Evolutionary conservation across 1,140 invertebrate species (phyloP).

Genomic region (Drosophila teissieri): DNA sequence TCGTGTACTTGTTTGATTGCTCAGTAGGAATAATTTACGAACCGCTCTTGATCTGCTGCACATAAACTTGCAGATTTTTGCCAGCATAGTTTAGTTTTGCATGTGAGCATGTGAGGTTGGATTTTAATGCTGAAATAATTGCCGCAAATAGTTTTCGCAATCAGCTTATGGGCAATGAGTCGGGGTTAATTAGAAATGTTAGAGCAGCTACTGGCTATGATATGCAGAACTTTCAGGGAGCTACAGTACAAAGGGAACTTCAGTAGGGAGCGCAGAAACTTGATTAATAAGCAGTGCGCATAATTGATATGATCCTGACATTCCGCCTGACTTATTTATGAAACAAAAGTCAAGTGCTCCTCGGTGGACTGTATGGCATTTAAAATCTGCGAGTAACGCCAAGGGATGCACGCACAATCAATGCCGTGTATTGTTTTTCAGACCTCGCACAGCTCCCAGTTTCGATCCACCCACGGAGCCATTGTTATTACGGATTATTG

Average conservation of each 20-base stretch:
- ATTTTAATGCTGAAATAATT: constrained; percentile 70
- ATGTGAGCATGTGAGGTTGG: constrained; percentile 60
- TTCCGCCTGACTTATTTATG: constrained; percentile 45
- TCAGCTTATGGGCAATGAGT: constrained; percentile 17
- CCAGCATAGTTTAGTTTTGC: constrained; percentile 47
- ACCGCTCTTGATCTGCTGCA: constrained; percentile 59
- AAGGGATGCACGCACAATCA: constrained; percentile 51
- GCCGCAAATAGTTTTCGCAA: constrained; percentile 60
- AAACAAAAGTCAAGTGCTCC: constrained; percentile 72
- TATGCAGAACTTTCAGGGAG: not conserved
- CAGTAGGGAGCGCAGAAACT: constrained; percentile 22
- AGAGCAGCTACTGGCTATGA: not conserved
- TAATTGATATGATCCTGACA: constrained; percentile 30
- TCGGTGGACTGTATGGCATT: constrained; percentile 51
- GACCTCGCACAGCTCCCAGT: constrained; percentile 1
- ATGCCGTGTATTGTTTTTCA: constrained; percentile 72
- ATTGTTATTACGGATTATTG: constrained; percentile 79
- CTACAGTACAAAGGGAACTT: not conserved
- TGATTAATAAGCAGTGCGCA: constrained; percentile 63
- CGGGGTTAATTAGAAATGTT: constrained; percentile 2
- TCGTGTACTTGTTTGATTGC: constrained; percentile 43
- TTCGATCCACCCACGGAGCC: constrained; percentile 16
- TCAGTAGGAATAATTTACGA: constrained; percentile 55
- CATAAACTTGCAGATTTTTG: constrained; percentile 64
- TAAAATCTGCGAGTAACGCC: constrained; percentile 41